phyloP scores from a whole-genome alignment of 2,797 vertebrate genomes.

The Chrosomus eos region DNA sequence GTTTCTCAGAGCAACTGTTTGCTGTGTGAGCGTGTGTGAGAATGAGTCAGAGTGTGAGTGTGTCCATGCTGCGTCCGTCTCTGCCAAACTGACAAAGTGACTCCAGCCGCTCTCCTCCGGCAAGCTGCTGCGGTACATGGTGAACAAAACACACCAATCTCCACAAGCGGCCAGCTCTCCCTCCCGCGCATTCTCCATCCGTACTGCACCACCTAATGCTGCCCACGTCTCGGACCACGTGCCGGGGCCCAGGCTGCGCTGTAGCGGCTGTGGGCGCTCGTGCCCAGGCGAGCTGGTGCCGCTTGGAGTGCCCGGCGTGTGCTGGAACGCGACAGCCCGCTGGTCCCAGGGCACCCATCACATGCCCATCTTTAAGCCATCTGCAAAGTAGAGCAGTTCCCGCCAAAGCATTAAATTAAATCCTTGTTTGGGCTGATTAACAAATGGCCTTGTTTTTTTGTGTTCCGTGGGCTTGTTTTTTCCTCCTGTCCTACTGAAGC shows the following conservation, averaged over 20 bases:
- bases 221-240: constrained; percentile 56
- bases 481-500: constrained; percentile 56
- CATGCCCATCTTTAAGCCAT: constrained; percentile 82
- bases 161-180: constrained; percentile 57
- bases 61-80: constrained; percentile 40
- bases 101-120: constrained; percentile 59
- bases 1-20: constrained; percentile 24
- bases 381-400: constrained; percentile 80
- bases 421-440: constrained; percentile 86
- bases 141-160: constrained; percentile 52
- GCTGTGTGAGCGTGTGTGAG: constrained; percentile 2
- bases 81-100: constrained; percentile 62
- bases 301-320: constrained; percentile 71
- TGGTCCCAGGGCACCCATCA: constrained; percentile 78
- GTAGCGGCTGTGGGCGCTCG: constrained; percentile 60
- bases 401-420: constrained; percentile 86
- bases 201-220: constrained; percentile 54
- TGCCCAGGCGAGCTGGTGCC: constrained; percentile 61
- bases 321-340: constrained; percentile 74
- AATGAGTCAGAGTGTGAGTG: constrained; percentile 53
- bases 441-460: constrained; percentile 83
- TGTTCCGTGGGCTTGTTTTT: constrained; percentile 66
- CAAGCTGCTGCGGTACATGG: constrained; percentile 59
- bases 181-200: constrained; percentile 32
- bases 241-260: constrained; percentile 56